Evolutionary conservation across 2,888 invertebrate species (phyloP).

Genomic region (Stenodema calcarata): DNA sequence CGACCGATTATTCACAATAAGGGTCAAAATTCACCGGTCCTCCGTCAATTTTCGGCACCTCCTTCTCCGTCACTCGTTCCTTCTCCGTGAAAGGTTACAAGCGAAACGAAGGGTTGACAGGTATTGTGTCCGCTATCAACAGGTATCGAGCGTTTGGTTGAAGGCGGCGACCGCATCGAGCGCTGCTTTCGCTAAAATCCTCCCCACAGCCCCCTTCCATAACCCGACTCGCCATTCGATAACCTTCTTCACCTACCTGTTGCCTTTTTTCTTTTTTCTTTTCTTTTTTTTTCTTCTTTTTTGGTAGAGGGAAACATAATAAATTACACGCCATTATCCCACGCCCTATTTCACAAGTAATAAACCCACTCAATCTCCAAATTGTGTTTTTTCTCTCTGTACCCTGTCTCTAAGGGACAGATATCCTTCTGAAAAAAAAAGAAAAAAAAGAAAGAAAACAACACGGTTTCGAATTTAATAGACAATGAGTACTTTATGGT

Average conservation of each 20-base stretch:
- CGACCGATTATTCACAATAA: background rate
- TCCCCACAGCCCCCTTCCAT: background rate
- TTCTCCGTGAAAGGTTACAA: background rate
- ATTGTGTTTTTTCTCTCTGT: background rate
- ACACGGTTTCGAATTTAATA: no score
- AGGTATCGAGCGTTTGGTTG: slow-evolving; percentile 3
- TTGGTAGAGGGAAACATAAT: background rate
- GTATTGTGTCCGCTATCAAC: background rate
- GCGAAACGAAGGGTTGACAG: background rate
- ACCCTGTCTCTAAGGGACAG: no score
- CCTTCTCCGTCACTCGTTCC: no score
- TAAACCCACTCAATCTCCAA: background rate
- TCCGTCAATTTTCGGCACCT: background rate
- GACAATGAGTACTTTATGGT: no score
- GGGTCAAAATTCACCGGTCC: background rate
- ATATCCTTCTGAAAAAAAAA: no score
- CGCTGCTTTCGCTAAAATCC: background rate
- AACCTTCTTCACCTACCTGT: background rate
- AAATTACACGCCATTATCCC: background rate
- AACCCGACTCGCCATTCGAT: background rate
- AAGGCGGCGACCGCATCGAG: background rate
- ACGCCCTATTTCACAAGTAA: background rate
- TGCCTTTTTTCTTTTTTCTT: background rate
- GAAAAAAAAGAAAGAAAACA: no score
- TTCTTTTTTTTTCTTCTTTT: background rate